Evolutionary conservation across 2,797 vertebrate genomes (phyloP).

Genomic region (Eulemur rubriventer): DNA sequence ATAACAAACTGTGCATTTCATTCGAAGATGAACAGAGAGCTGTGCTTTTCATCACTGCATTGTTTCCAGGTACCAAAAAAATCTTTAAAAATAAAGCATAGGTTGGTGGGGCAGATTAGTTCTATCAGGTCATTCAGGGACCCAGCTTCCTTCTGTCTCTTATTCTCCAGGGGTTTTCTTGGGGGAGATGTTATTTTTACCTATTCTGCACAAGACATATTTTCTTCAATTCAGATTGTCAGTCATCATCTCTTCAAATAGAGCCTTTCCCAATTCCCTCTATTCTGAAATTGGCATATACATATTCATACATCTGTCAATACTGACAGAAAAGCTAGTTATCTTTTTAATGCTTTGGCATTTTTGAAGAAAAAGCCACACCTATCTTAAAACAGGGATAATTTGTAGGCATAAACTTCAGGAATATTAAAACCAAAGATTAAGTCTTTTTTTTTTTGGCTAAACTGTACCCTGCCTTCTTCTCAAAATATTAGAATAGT

Average conservation of each 20-base stretch:
- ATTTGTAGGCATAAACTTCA: background rate
- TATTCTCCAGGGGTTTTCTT: background rate
- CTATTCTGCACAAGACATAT: background rate
- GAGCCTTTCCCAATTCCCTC: background rate
- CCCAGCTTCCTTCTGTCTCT: background rate
- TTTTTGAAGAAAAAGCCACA: background rate
- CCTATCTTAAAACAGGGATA: background rate
- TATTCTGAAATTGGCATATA: background rate
- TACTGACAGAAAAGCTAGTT: background rate
- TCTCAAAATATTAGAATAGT: background rate
- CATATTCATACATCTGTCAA: background rate
- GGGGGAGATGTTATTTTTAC: background rate
- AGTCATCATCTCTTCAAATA: background rate
- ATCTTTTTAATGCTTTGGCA: background rate
- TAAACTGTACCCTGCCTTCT: background rate
- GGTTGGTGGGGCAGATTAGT: background rate
- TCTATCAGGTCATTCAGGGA: background rate
- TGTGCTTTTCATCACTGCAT: background rate
- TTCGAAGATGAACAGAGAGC: background rate
- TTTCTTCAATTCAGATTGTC: background rate
- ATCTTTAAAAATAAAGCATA: background rate
- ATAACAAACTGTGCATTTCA: background rate
- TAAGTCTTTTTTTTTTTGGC: background rate
- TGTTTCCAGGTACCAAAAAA: background rate
- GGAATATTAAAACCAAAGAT: conserved; percentile 26